Evolutionary conservation across 2,797 vertebrate species (phyloP), one percentile per base, ranked within the genome.

Genomic region (Xenops minutus): DNA sequence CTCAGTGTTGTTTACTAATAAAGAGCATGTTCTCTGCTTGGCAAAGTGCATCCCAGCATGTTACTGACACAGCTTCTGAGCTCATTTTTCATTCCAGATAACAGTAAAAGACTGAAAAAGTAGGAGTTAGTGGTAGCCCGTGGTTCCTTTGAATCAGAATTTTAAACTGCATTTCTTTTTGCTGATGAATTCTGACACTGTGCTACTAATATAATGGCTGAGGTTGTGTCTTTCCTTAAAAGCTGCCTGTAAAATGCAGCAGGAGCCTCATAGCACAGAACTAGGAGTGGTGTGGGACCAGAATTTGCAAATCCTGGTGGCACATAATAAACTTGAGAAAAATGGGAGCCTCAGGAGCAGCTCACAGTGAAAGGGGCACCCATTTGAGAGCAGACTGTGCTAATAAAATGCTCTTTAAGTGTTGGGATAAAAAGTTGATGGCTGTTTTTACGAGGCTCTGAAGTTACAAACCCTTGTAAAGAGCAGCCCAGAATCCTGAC

Each of bases 1-100:
- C 79, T 92, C 79, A 9, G 88, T 88, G 44, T 51, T 44, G 16
- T 69, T 81, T 95, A 95, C 96, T 93, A 97, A 94, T 82, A 86
- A 93, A 96, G 80, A 97, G 96, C 97, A 96, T 97, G 97, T 85
- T 92, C 76, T 96, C 79, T 95, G 97, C 98, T 96, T 97, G 96
- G 95, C 97, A 89, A 90, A 96, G 72, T 48, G 88, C 88, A 95
- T 87, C 95, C 96, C 94, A 91, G 93, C 97, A 75, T 94, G 91
- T 88, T 91, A 56, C 49, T 97, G 92, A 84, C 91, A 88, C 74
- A 41, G 96, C 97, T 97, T 89, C 37, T 75, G 43, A 91, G 93
- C 89, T 93, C 86, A 43, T 61, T 95, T 89, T 88, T 52, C 80
- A 84, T 88, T 96, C 83, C 6, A 46, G 64, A 41, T 68, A 89